phyloP scores from a whole-genome alignment of 2,113 vertebrate species.

The Pardalotus punctatus region DNA sequence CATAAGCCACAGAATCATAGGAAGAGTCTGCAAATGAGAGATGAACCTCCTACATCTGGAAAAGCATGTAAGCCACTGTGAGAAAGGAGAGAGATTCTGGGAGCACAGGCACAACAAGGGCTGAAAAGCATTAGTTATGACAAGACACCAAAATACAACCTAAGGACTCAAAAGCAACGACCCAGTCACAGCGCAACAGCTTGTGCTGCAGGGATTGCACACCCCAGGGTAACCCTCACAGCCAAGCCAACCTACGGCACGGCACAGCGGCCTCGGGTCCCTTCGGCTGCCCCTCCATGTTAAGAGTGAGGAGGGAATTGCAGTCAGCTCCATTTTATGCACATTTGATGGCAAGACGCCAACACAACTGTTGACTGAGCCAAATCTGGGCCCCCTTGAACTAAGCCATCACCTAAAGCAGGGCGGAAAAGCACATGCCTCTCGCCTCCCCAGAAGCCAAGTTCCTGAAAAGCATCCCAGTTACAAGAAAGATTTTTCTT shows the following conservation, averaged over 20 bases:
- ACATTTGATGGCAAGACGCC: constrained; percentile 41
- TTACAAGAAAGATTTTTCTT: background rate
- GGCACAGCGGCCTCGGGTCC: background rate
- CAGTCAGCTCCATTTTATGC: constrained; percentile 65
- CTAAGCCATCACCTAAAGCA: constrained; percentile 59
- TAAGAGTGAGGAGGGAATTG: background rate
- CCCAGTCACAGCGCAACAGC: background rate
- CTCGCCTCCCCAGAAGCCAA: constrained; percentile 19
- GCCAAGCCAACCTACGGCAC: background rate
- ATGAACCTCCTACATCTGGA: background rate
- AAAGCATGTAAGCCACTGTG: background rate
- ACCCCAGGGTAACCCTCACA: background rate
- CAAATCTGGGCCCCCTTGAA: constrained; percentile 63
- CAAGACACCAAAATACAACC: constrained; percentile 1
- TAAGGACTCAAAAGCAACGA: background rate
- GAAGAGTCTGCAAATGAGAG: background rate
- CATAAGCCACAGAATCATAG: background rate
- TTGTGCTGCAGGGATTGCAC: background rate
- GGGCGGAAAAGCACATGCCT: constrained; percentile 57
- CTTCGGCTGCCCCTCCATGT: constrained; percentile 20
- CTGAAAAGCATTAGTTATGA: background rate
- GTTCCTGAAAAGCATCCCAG: constrained; percentile 65
- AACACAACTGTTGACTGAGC: constrained; percentile 52
- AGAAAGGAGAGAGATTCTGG: background rate
- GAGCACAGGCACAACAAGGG: background rate